Evolutionary conservation across 2,797 vertebrate genomes (phyloP).

Genomic region (Hippocampus kuda): DNA sequence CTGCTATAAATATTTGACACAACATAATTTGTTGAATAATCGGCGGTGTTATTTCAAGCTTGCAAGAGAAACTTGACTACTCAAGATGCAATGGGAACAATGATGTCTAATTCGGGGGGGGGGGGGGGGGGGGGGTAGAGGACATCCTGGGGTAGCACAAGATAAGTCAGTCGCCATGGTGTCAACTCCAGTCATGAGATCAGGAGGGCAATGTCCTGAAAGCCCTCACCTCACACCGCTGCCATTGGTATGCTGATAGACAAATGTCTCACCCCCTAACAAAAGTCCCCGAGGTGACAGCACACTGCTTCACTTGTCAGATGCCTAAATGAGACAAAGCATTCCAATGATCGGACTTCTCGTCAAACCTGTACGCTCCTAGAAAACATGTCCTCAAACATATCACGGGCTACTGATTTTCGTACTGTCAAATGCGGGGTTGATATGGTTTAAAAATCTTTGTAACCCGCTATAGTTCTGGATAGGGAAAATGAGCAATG

Average conservation of each 20-base stretch:
- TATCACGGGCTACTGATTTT: constrained; percentile 13
- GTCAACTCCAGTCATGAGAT: constrained; percentile 28
- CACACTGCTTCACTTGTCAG: constrained; percentile 17
- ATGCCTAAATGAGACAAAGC: constrained; percentile 32
- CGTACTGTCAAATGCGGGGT: background rate
- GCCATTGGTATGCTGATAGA: constrained; percentile 33
- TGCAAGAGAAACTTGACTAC: background rate
- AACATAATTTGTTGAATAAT: too few species aligned
- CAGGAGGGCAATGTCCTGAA: constrained; percentile 31
- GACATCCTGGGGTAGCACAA: constrained; percentile 4
- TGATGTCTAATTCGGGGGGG: constrained; percentile 9
- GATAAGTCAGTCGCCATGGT: constrained; percentile 4
- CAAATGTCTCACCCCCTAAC: constrained; percentile 28
- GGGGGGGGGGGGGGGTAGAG: constrained; percentile 21
- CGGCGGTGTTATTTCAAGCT: background rate
- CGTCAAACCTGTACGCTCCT: constrained; percentile 39
- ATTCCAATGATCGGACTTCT: constrained; percentile 43
- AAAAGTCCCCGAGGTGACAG: constrained; percentile 26
- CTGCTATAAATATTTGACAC: too few species aligned
- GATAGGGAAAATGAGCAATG: background rate
- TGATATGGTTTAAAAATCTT: background rate
- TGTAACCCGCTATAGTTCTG: background rate
- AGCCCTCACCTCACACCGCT: constrained; percentile 29
- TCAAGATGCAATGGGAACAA: constrained; percentile 17
- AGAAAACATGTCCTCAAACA: constrained; percentile 33